These are phyloP conservation scores for Heliothis subflexa DNA, from an alignment of 1,140 invertebrate species.

Conservation along the genomic window DNA sequence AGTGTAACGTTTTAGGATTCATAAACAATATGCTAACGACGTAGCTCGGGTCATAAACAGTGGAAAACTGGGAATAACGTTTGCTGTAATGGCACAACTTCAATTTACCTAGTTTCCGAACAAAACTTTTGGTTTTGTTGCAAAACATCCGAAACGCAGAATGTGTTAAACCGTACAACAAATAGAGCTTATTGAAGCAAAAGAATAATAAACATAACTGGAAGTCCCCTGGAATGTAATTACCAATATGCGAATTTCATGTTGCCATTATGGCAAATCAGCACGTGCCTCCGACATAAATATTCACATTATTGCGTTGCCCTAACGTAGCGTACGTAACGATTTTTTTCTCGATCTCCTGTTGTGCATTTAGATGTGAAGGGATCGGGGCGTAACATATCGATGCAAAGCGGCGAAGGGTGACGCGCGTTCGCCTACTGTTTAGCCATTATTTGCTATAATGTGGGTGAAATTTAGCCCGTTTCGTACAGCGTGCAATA, in stretches of 20 bases:
- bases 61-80: constrained; percentile 51
- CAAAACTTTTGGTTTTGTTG: constrained; percentile 40
- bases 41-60: constrained; percentile 55
- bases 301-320: constrained; percentile 82
- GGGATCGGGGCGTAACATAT: constrained; percentile 81
- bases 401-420: constrained; percentile 70
- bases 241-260: constrained; percentile 80
- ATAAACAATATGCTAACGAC: constrained; percentile 63
- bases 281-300: constrained; percentile 82
- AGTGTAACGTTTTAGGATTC: constrained; percentile 55
- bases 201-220: constrained; percentile 59
- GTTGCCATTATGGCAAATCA: constrained; percentile 78
- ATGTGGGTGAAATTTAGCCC: constrained; percentile 84
- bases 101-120: constrained; percentile 52
- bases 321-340: constrained; percentile 64
- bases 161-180: constrained; percentile 1
- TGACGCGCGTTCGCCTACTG: constrained; percentile 74
- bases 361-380: constrained; percentile 83
- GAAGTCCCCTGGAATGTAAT: constrained; percentile 63
- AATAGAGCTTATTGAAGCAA: constrained; percentile 24
- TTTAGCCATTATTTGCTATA: constrained; percentile 83
- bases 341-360: constrained; percentile 75
- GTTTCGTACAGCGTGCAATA: constrained; percentile 70
- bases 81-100: constrained; percentile 50
- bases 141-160: constrained; percentile 26